Percentiles rank a stretch among this genome's conserved stretches.
phyloP scores from a whole-genome alignment of 1,140 invertebrate species.

The Manduca sexta region DNA sequence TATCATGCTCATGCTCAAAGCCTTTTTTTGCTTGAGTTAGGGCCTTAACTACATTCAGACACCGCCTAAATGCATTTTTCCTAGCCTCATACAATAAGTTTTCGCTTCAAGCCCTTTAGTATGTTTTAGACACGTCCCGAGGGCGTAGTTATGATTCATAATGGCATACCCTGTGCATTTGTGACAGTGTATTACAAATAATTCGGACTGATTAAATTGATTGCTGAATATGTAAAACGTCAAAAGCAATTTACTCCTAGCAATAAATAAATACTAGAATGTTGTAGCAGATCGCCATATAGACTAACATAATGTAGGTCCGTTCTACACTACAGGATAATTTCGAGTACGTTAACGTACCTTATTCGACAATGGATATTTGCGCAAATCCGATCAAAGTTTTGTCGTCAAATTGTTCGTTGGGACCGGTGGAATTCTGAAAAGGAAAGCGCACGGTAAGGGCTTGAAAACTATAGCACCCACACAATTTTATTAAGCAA shows the following conservation, averaged over 20 bases:
- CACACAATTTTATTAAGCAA: background rate
- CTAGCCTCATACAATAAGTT: no score
- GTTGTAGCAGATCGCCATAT: background rate
- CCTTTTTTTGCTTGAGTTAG: no score
- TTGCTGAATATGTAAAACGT: background rate
- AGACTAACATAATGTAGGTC: background rate
- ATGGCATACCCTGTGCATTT: no score
- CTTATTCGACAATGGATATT: slow-evolving; percentile 91
- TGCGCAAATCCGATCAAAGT: slow-evolving; percentile 96
- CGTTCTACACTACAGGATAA: background rate
- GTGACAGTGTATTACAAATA: no score
- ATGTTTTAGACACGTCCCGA: no score
- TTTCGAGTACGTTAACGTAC: background rate
- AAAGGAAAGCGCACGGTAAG: slow-evolving; percentile 38
- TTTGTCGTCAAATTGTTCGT: slow-evolving; percentile 94
- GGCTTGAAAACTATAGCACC: background rate
- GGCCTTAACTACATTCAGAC: no score
- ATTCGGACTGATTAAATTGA: no score
- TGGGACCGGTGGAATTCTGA: slow-evolving; percentile 82
- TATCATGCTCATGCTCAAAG: no score
- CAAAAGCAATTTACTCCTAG: background rate
- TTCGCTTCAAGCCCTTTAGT: no score
- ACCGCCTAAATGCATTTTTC: no score
- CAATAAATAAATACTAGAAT: background rate
- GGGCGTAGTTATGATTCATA: no score